Evolutionary conservation across 2,113 vertebrate species (phyloP), one percentile per base, ranked within the genome.

Genomic region (Himantopus leucocephalus): DNA sequence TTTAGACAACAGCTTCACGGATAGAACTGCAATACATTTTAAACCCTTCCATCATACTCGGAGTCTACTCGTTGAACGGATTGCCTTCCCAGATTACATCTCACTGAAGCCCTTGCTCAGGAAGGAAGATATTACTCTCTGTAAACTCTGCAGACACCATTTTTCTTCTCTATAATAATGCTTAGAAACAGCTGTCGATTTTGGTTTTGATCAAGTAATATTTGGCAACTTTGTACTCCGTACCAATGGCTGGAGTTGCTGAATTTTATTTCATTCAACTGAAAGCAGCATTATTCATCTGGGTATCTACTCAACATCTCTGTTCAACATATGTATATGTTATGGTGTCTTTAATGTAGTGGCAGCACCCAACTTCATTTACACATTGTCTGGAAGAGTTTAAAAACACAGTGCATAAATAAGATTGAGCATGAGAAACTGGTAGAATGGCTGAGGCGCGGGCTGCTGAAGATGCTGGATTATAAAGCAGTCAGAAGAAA

Each of bases 341-440:
- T 85, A 92, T 1, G 12, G n/a, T 71, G 37, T 77, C 88, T 84
- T 80, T 86, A 73, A 91, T 59, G 60, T 62, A 63, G 55, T n/a
- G 63, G 37, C 58, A 93, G 88, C 72, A 84, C 43, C 78, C 68
- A 80, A 26, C 64, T 90, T 84, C 64, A 93, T 92, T 93, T 96
- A 89, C 78, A 70, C 5, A 0, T 79, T 6, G 4, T 85, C 71
- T 95, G 67, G 58, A 37, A 64, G 26, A 88, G 34, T 62, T 68
- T 56, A 48, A 71, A 85, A 91, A 45, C 27, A 55, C 2, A 13
- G 56, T 32, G 48, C 30, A 58, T 64, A 81, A 93, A 43, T 92
- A 60, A 66, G 26, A 66, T 9, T 0, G 10, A 79, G 48, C 74
- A 70, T 43, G 82, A 85, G 75, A 93, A 93, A 81, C 26, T 50